Percentiles rank a stretch among this genome's conserved stretches.
Conservation (phyloP, 1,140 invertebrate species). For the Calephelis nemesis region DNA sequence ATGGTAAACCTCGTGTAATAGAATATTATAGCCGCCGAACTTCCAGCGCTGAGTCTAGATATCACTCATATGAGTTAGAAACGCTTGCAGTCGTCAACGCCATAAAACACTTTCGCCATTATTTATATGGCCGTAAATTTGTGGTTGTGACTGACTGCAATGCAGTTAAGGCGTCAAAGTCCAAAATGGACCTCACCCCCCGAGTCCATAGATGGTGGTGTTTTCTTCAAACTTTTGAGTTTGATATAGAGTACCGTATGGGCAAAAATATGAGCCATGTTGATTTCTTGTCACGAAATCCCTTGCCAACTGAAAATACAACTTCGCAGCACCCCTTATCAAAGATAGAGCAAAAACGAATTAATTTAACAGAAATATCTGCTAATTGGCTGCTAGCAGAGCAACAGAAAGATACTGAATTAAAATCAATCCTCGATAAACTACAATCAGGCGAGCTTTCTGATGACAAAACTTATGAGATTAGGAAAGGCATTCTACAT, state of each 20-base stretch:
- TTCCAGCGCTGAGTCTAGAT: too few relatives aligned
- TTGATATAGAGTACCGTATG: constrained; percentile 18
- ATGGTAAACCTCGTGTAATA: too few relatives aligned
- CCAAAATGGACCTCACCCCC: not conserved
- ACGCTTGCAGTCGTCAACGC: too few relatives aligned
- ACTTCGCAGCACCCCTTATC: too few relatives aligned
- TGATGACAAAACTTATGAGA: constrained; percentile 21
- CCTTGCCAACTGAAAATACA: not conserved
- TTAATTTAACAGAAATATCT: constrained; percentile 16
- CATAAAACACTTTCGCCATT: too few relatives aligned
- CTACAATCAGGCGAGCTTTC: not conserved
- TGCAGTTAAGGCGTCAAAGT: constrained; percentile 5
- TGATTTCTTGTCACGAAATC: constrained; percentile 28
- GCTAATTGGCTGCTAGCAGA: constrained; percentile 19
- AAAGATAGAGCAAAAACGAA: constrained; percentile 11
- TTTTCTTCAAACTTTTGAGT: constrained; percentile 26
- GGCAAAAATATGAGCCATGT: constrained; percentile 22
- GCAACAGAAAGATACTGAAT: constrained; percentile 20
- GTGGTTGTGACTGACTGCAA: not conserved
- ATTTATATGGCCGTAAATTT: not conserved
- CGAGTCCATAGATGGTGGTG: constrained; percentile 22
- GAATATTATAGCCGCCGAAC: too few relatives aligned
- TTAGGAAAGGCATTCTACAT: constrained; percentile 6
- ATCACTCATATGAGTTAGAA: too few relatives aligned
- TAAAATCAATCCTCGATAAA: constrained; percentile 7